Conservation (phyloP, 2,888 invertebrate genomes). For the Drosophila rubida region DNA sequence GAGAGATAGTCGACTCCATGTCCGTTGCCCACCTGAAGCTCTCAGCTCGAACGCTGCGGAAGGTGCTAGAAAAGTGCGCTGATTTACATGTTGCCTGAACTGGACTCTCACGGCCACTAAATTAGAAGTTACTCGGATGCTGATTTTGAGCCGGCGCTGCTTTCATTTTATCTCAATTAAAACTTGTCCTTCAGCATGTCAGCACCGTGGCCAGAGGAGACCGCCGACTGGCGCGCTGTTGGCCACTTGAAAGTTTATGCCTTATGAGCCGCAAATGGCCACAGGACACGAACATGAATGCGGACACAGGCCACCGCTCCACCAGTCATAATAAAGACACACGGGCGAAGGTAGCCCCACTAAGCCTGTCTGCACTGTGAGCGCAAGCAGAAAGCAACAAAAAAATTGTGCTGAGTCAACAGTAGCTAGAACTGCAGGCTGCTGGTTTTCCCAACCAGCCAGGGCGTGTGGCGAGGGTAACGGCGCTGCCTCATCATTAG, state of each 20-base stretch:
- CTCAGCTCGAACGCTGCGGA: no score
- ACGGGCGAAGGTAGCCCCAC: constrained; percentile 52
- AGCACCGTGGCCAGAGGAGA: constrained; percentile 40
- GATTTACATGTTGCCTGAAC: constrained; percentile 74
- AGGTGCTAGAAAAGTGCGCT: constrained; percentile 68
- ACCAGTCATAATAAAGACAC: constrained; percentile 71
- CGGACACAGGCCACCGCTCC: constrained; percentile 22
- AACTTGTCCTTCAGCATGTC: constrained; percentile 79
- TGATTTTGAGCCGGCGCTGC: constrained; percentile 59
- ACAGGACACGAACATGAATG: constrained; percentile 66
- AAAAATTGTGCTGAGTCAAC: constrained; percentile 71
- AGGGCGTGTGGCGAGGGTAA: constrained; percentile 34
- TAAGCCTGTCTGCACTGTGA: constrained; percentile 50
- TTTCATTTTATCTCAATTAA: constrained; percentile 79
- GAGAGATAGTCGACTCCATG: constrained; percentile 13
- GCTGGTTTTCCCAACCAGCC: constrained; percentile 24
- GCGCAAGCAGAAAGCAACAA: constrained; percentile 21
- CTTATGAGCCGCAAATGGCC: constrained; percentile 80
- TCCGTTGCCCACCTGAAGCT: constrained; percentile 9
- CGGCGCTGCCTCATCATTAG: constrained; percentile 68
- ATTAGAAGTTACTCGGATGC: constrained; percentile 80
- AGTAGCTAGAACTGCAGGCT: constrained; percentile 32
- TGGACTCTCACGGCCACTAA: constrained; percentile 76
- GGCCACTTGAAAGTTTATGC: constrained; percentile 80
- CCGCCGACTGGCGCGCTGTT: constrained; percentile 45